Conservation (phyloP, 2,888 invertebrate species). For the Epistrophe grossulariae region DNA sequence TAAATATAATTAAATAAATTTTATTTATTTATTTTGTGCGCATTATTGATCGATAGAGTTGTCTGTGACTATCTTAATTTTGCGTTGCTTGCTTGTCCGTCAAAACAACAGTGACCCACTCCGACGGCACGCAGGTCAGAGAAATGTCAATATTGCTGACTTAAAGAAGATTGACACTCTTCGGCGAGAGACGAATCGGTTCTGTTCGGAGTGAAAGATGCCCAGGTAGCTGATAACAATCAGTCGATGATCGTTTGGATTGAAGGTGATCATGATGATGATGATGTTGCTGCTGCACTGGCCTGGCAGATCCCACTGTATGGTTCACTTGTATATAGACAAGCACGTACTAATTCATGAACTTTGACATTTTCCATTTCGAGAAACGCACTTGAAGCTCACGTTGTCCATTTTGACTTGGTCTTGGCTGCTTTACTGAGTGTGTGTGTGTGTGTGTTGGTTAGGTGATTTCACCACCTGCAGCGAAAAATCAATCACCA, state of each 20-base stretch:
- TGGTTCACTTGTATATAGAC: conserved; percentile 21
- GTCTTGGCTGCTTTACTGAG: no score
- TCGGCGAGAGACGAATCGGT: background rate
- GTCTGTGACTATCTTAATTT: conserved; percentile 56
- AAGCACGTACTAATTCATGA: conserved; percentile 68
- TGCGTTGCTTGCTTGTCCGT: conserved; percentile 50
- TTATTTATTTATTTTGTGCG: conserved; percentile 46
- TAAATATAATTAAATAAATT: conserved; percentile 64
- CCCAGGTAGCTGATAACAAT: conserved; percentile 36
- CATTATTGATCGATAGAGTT: conserved; percentile 37
- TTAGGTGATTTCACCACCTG: conserved; percentile 73
- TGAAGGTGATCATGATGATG: conserved; percentile 47
- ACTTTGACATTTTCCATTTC: conserved; percentile 67
- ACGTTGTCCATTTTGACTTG: no score
- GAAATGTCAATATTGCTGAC: conserved; percentile 68
- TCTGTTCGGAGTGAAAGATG: background rate
- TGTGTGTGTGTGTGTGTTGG: background rate
- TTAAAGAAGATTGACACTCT: conserved; percentile 22
- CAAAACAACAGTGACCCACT: conserved; percentile 69
- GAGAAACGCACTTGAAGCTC: conserved; percentile 61
- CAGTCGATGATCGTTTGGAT: conserved; percentile 37
- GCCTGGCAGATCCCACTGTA: conserved; percentile 45
- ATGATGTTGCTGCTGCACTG: background rate
- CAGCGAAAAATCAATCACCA: conserved; percentile 72
- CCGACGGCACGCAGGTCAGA: conserved; percentile 42